phyloP scores from a whole-genome alignment of 2,888 invertebrate species.

The Macrophya annulata region DNA sequence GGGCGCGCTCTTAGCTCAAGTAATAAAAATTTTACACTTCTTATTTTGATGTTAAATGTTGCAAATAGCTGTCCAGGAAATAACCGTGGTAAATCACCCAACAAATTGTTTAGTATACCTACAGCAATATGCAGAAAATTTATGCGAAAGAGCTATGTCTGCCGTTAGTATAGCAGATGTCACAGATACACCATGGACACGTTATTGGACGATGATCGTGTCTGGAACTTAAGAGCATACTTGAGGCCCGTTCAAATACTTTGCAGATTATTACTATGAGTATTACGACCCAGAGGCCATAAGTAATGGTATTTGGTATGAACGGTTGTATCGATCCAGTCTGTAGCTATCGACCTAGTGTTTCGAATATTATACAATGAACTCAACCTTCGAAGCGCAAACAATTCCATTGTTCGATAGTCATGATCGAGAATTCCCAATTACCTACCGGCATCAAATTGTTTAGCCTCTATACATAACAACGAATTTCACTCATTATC shows the following conservation, averaged over 20 bases:
- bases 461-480: too few species aligned
- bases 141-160: neutral
- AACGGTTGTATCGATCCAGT: too few species aligned
- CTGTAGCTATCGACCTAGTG: too few species aligned
- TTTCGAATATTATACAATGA: too few species aligned
- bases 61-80: neutral
- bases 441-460: conserved; percentile 4
- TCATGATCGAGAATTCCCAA: neutral
- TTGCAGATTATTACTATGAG: too few species aligned
- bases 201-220: neutral
- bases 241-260: too few species aligned
- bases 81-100: neutral
- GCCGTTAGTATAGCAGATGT: neutral
- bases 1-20: neutral
- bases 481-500: too few species aligned
- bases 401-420: too few species aligned
- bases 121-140: neutral
- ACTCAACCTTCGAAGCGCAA: too few species aligned
- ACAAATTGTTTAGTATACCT: neutral
- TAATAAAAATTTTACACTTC: neutral
- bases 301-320: too few species aligned
- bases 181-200: neutral
- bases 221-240: too few species aligned
- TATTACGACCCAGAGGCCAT: too few species aligned
- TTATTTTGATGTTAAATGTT: conserved; percentile 1